Evolutionary conservation across 2,797 vertebrate genomes (phyloP).

Genomic region (Pangasius macronema): DNA sequence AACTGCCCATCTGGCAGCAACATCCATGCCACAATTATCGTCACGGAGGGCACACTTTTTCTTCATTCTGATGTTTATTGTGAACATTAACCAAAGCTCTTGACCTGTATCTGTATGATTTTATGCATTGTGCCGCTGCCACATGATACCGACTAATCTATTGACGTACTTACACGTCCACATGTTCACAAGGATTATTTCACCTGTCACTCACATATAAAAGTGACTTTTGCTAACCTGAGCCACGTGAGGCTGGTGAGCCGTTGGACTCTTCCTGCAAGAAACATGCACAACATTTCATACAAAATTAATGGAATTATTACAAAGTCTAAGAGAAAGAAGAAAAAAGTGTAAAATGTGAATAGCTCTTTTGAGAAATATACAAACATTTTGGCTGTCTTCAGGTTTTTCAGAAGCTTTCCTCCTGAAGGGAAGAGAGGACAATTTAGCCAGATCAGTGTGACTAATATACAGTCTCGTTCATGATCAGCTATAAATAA

Average conservation of each 20-base stretch:
- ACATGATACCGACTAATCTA: too few relatives aligned
- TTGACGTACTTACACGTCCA: too few relatives aligned
- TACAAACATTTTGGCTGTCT: conserved; percentile 82
- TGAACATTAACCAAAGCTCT: neutral
- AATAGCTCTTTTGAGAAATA: conserved; percentile 32
- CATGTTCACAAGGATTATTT: too few relatives aligned
- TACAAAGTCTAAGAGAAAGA: neutral
- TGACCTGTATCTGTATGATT: neutral
- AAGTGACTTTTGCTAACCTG: conserved; percentile 85
- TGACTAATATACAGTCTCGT: neutral
- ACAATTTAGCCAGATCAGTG: neutral
- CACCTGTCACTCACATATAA: too few relatives aligned
- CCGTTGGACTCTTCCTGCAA: conserved; percentile 59
- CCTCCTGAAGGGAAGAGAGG: conserved; percentile 76
- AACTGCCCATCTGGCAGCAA: neutral
- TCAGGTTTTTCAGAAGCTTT: conserved; percentile 98
- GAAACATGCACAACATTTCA: conserved; percentile 13
- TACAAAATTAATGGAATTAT: neutral
- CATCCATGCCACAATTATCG: neutral
- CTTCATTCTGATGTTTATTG: neutral
- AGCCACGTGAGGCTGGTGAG: conserved; percentile 76
- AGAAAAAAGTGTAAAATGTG: neutral
- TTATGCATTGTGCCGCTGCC: neutral
- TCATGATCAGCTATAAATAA: neutral
- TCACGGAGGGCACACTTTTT: neutral